These are phyloP conservation scores for Xanthia togata DNA, from an alignment of 2,888 invertebrate genomes.

Conservation along the genomic window DNA sequence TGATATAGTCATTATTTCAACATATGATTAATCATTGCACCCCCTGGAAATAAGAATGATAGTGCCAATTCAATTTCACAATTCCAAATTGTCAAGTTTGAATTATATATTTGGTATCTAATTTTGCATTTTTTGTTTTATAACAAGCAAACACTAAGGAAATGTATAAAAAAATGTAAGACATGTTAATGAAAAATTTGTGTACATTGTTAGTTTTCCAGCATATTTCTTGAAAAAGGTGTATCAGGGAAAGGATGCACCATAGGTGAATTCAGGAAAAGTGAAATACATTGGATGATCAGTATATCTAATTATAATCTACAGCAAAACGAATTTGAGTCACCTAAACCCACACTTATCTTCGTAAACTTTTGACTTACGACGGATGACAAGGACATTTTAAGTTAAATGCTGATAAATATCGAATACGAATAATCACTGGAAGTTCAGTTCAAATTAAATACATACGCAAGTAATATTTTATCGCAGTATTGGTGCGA, in stretches of 20 bases:
- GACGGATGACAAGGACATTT: slow-evolving; percentile 23
- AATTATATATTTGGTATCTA: neutral
- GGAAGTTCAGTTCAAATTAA: slow-evolving; percentile 16
- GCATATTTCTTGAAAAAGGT: slow-evolving; percentile 14
- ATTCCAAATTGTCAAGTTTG: neutral
- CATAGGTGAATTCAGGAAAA: slow-evolving; percentile 11
- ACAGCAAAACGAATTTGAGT: slow-evolving; percentile 47
- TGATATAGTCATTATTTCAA: slow-evolving; percentile 89
- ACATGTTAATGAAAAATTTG: neutral
- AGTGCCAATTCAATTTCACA: neutral
- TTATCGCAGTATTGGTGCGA: slow-evolving; percentile 59
- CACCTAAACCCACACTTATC: slow-evolving; percentile 52
- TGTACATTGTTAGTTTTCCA: neutral
- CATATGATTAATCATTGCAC: slow-evolving; percentile 85
- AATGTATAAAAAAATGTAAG: neutral
- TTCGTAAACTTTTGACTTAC: slow-evolving; percentile 37
- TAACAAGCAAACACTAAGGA: neutral
- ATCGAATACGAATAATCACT: slow-evolving; percentile 19
- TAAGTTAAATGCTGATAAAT: slow-evolving; percentile 11
- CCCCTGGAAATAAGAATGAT: slow-evolving; percentile 72
- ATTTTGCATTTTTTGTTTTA: neutral
- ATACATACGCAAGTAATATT: slow-evolving; percentile 41
- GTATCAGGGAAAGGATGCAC: neutral
- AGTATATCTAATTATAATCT: slow-evolving; percentile 55
- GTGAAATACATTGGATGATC: slow-evolving; percentile 35